Conservation (phyloP, 2,113 vertebrate species). For the Scalopus aquaticus region DNA sequence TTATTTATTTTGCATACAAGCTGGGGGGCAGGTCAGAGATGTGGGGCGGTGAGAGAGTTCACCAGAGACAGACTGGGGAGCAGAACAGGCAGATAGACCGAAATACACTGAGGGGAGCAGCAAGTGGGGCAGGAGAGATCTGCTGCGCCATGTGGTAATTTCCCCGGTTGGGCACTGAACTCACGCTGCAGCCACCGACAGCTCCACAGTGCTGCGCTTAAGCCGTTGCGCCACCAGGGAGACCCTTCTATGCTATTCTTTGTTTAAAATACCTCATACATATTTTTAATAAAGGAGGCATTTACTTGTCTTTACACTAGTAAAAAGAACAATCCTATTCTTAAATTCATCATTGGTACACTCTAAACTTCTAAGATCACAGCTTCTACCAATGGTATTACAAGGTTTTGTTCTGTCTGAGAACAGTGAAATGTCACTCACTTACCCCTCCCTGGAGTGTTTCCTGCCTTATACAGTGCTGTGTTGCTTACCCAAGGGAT, state of each 20-base stretch:
- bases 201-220: too few species aligned
- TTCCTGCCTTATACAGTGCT: neutral
- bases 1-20: too few species aligned
- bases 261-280: neutral
- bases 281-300: neutral
- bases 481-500: slow-evolving; percentile 74
- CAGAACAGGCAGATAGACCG: too few species aligned
- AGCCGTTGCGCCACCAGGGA: too few species aligned
- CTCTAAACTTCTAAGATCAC: neutral
- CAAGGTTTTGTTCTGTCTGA: neutral
- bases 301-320: neutral
- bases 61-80: too few species aligned
- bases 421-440: neutral
- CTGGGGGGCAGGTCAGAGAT: too few species aligned
- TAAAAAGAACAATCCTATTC: neutral
- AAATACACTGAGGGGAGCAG: too few species aligned
- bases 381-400: neutral
- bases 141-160: too few species aligned
- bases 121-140: too few species aligned
- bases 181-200: too few species aligned
- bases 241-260: neutral
- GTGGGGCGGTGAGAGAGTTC: too few species aligned
- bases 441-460: neutral
- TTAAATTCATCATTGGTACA: neutral
- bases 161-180: too few species aligned